Percentiles rank a stretch among this genome's conserved stretches.
Conservation (phyloP, 2,113 vertebrate genomes). For the Macquaria ambigua region DNA sequence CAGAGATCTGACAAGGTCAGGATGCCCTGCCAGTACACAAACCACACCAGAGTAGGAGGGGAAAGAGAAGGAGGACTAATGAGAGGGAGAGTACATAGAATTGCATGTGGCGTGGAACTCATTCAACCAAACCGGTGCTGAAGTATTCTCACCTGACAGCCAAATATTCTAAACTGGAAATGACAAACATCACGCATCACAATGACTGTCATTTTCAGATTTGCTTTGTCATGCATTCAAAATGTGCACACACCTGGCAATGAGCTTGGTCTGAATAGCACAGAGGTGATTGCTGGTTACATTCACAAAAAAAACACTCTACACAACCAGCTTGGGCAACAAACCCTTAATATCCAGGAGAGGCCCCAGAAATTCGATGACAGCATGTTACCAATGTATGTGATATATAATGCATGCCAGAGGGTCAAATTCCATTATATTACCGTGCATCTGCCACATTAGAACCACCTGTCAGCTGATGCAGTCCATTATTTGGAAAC, state of each 20-base stretch:
- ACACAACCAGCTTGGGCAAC: no score
- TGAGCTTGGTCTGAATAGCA: not conserved
- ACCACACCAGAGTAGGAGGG: not conserved
- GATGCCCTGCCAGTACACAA: not conserved
- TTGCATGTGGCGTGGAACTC: not conserved
- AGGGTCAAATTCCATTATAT: not conserved
- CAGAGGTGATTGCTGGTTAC: not conserved
- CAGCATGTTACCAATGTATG: not conserved
- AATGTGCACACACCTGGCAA: constrained; percentile 12
- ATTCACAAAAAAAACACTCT: not conserved
- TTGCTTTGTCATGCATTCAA: not conserved
- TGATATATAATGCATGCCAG: not conserved
- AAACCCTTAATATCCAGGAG: not conserved
- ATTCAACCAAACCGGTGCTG: not conserved
- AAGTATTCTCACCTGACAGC: not conserved
- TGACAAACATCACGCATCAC: not conserved
- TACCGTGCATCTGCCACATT: not conserved
- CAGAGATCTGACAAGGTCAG: constrained; percentile 9
- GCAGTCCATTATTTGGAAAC: no score
- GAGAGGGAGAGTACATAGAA: not conserved
- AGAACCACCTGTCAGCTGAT: not conserved
- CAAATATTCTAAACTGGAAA: not conserved
- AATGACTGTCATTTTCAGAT: constrained; percentile 2
- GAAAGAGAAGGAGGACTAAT: not conserved
- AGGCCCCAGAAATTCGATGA: not conserved